Conservation (phyloP, 2,797 vertebrate genomes). For the Lepus oiostolus region DNA sequence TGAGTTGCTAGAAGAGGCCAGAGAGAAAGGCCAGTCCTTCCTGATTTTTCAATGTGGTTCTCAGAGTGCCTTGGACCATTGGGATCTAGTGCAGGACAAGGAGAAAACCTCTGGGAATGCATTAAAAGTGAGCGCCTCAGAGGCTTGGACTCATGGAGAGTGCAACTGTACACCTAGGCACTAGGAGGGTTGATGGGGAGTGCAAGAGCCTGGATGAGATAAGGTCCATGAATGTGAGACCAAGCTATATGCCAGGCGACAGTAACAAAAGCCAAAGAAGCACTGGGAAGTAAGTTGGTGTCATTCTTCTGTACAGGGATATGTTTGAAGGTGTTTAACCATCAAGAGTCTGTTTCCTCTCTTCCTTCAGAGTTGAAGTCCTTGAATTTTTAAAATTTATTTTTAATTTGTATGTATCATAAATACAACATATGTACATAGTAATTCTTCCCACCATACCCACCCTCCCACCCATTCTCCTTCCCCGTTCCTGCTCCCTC, state of each 20-base stretch:
- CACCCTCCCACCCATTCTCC: too few species aligned
- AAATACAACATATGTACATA: too few species aligned
- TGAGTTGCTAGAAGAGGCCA: not conserved
- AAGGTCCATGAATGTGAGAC: not conserved
- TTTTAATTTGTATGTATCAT: too few species aligned
- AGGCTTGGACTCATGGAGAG: not conserved
- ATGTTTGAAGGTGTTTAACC: conserved; percentile 6
- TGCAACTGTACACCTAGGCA: not conserved
- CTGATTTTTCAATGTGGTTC: not conserved
- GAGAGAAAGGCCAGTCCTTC: conserved; percentile 19
- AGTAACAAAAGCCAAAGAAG: not conserved
- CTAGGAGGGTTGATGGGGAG: not conserved
- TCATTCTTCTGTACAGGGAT: not conserved
- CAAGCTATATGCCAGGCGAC: not conserved
- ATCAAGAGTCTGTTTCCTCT: conserved; percentile 46
- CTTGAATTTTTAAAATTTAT: not conserved
- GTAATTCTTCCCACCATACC: too few species aligned
- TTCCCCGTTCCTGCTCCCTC: too few species aligned
- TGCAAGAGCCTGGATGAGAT: not conserved
- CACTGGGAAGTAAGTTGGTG: not conserved
- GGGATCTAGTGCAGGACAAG: not conserved
- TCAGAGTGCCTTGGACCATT: not conserved
- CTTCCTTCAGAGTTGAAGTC: conserved; percentile 4
- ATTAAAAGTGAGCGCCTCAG: not conserved
- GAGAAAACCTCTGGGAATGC: not conserved